These are phyloP conservation scores for Argopecten irradians DNA, from an alignment of 1,140 invertebrate genomes.

Conservation along the genomic window DNA sequence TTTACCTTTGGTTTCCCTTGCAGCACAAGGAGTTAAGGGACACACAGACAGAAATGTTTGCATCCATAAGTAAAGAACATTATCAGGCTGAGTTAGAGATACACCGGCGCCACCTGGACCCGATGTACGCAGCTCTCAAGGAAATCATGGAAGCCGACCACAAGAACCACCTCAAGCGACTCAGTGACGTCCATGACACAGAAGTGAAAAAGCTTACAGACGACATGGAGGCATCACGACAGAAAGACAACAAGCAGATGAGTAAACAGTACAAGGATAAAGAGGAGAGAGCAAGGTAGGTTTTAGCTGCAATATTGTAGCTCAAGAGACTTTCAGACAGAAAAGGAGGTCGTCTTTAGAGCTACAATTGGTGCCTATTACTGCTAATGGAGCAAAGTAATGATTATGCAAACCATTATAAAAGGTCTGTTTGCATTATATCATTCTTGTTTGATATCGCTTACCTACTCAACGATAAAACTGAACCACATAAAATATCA, in stretches of 20 bases:
- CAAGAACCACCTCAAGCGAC: conserved; percentile 85
- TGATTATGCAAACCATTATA: no score
- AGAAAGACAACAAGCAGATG: conserved; percentile 90
- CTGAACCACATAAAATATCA: no score
- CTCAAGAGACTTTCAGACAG: no score
- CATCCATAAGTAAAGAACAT: conserved; percentile 84
- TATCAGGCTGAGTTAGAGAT: conserved; percentile 87
- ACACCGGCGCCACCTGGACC: conserved; percentile 89
- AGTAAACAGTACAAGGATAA: conserved; percentile 90
- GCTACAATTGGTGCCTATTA: no score
- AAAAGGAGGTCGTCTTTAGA: no score
- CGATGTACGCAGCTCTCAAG: conserved; percentile 82
- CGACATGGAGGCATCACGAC: conserved; percentile 86
- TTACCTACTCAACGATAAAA: no score
- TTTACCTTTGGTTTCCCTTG: conserved; percentile 34
- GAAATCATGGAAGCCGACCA: conserved; percentile 89
- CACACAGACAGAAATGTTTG: conserved; percentile 83
- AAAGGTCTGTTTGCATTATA: no score
- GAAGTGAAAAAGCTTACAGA: conserved; percentile 87
- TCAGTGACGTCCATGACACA: conserved; percentile 75
- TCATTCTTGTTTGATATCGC: no score
- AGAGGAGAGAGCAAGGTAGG: conserved; percentile 87
- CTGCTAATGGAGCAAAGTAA: no score
- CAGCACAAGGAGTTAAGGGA: conserved; percentile 77
- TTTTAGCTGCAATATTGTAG: neutral